Evolutionary conservation across 1,140 invertebrate species (phyloP).

Genomic region (Drosophila persimilis): DNA sequence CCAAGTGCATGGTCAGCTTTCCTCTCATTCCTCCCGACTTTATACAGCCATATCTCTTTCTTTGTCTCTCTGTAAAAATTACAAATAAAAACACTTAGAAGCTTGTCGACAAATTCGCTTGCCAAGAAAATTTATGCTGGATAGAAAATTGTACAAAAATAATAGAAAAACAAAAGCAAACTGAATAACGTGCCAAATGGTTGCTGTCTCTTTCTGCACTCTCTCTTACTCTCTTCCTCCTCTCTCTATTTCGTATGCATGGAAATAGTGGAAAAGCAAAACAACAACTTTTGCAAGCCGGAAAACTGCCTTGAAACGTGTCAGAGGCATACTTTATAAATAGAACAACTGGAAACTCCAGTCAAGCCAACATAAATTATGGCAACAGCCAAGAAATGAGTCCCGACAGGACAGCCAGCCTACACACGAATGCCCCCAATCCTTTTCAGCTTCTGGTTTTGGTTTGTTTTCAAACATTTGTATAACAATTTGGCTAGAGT

Average conservation of each 20-base stretch:
- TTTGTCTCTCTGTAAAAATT: constrained; percentile 9
- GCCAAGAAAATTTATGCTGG: constrained; percentile 53
- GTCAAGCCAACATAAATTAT: constrained; percentile 62
- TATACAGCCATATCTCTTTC: too few species aligned
- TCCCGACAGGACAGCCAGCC: constrained; percentile 38
- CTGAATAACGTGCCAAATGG: constrained; percentile 62
- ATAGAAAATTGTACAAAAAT: constrained; percentile 47
- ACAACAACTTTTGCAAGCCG: constrained; percentile 41
- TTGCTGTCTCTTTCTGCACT: constrained; percentile 23
- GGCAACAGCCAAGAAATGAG: constrained; percentile 39
- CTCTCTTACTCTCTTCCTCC: background rate
- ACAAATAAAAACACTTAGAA: constrained; percentile 72
- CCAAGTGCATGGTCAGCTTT: constrained; percentile 68
- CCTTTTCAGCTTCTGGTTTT: background rate
- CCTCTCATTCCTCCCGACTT: background rate
- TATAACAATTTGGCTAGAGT: background rate
- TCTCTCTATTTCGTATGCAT: constrained; percentile 6
- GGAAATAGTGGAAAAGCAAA: constrained; percentile 46
- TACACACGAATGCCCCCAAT: constrained; percentile 25
- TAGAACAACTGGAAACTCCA: constrained; percentile 40
- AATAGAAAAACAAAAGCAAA: constrained; percentile 49
- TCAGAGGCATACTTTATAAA: constrained; percentile 63
- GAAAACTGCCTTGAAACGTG: constrained; percentile 76
- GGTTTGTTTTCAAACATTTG: background rate
- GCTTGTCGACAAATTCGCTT: constrained; percentile 62